Evolutionary conservation across 2,888 invertebrate genomes (phyloP), one percentile per base, ranked within the genome.

Genomic region (Diaprepes abbreviatus): DNA sequence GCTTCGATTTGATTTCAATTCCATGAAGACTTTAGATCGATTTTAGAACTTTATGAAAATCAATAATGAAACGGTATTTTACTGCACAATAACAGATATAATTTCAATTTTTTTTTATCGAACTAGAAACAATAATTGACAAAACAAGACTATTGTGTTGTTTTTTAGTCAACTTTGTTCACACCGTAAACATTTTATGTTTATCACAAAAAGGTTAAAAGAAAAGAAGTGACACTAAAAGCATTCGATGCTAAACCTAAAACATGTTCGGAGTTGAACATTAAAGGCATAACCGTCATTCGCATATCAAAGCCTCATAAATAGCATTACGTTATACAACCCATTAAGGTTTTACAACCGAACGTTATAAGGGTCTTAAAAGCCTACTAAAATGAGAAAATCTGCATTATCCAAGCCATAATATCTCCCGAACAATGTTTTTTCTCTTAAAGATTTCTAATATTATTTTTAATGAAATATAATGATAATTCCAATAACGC

Each of bases 341-440:
- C 40, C 40, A 58, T 58, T 58, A 58, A 40, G 28, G 28, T 58
- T 58, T 58, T 58, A 58, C 28, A 38, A 40, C 58, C 40, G 21
- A 40, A 38, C 19, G 43, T 58, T 40, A 58, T 58, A 33, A 35
- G 19, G 35, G 35, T 35, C 35, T 54, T 54, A 54, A 54, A 54
- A 35, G 54, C 17, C 17, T 16, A 14, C 54, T 36, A 54, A 54
- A 54, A 58, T 58, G 58, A 40, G 21, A 38, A 58, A 58, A 43
- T 58, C 40, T 38, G 40, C 58, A 40, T 31, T 38, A 58, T 12
- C 40, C 16, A 6, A 1, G 58, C 21, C 6, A 12, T 58, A 40
- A 58, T 40, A 58, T 12, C 38, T 35, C 10, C n/a, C 12, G 12
- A 19, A 54, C 17, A 54, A 54, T 54, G 54, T 35, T 54, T 54